These are phyloP conservation scores for Heteromormyrus szaboi DNA, from an alignment of 2,797 vertebrate genomes.

Conservation along the genomic window DNA sequence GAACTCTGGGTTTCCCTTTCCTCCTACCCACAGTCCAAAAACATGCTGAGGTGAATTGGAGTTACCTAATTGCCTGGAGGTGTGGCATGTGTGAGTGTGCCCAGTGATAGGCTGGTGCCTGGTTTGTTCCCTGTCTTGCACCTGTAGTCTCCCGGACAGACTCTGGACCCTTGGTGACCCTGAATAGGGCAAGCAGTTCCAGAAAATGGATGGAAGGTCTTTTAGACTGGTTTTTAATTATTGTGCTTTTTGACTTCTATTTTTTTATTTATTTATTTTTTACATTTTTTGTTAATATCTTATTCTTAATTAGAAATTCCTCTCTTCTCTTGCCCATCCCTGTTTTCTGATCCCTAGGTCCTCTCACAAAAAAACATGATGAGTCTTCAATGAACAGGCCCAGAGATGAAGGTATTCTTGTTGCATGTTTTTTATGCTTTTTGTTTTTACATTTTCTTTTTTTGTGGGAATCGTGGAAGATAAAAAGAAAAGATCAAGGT, in stretches of 20 bases:
- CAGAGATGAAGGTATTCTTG: constrained; percentile 20
- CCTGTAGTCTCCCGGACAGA: background rate
- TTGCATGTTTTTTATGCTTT: background rate
- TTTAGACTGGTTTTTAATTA: background rate
- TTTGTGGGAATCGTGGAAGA: background rate
- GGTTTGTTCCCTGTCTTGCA: background rate
- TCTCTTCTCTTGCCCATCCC: background rate
- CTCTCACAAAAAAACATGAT: constrained; percentile 14
- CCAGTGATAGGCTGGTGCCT: background rate
- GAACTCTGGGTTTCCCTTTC: background rate
- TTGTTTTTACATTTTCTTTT: background rate
- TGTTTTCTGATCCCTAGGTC: constrained; percentile 8
- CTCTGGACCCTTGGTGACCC: background rate
- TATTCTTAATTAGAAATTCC: background rate
- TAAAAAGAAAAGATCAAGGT: background rate
- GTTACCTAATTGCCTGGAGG: background rate
- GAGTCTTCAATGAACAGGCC: constrained; percentile 17
- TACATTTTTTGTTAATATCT: background rate
- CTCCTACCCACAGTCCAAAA: background rate
- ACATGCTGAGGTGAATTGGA: background rate
- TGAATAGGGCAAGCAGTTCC: background rate
- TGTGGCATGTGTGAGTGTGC: background rate
- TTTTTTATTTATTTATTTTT: background rate
- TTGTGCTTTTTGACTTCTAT: background rate
- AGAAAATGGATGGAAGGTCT: background rate